Evolutionary conservation across 1,140 invertebrate species (phyloP).

Genomic region (Saxidomus purpurata): DNA sequence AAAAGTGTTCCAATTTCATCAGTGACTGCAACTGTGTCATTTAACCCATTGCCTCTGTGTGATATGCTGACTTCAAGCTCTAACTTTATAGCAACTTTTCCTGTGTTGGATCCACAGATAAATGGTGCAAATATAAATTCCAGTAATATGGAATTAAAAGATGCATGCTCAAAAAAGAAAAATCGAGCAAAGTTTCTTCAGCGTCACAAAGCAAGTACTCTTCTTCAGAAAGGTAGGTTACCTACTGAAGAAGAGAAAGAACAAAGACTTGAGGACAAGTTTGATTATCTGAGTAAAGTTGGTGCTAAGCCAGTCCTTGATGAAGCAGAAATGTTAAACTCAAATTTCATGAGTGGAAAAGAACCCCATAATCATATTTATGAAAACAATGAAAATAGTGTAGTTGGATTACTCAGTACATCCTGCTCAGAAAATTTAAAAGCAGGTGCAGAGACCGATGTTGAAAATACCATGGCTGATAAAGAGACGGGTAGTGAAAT

Average conservation of each 20-base stretch:
- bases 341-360: not conserved
- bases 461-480: not conserved
- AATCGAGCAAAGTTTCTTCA: constrained; percentile 65
- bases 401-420: not conserved
- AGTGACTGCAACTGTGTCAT: constrained; percentile 10
- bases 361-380: not conserved
- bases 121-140: not conserved
- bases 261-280: constrained; percentile 69
- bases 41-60: constrained; percentile 9
- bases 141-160: not conserved
- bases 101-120: not conserved
- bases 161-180: constrained; percentile 58
- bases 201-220: constrained; percentile 55
- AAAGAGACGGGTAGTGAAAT: not conserved
- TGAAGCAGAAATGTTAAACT: not conserved
- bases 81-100: not conserved
- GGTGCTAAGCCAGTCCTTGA: constrained; percentile 43
- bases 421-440: not conserved
- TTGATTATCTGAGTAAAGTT: constrained; percentile 61
- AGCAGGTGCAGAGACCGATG: not conserved
- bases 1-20: constrained; percentile 43
- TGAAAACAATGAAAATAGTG: not conserved
- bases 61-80: constrained; percentile 17
- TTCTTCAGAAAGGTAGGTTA: constrained; percentile 65
- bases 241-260: constrained; percentile 67